phyloP scores from a whole-genome alignment of 2,888 invertebrate species.

The Cheilosia vernalis region DNA sequence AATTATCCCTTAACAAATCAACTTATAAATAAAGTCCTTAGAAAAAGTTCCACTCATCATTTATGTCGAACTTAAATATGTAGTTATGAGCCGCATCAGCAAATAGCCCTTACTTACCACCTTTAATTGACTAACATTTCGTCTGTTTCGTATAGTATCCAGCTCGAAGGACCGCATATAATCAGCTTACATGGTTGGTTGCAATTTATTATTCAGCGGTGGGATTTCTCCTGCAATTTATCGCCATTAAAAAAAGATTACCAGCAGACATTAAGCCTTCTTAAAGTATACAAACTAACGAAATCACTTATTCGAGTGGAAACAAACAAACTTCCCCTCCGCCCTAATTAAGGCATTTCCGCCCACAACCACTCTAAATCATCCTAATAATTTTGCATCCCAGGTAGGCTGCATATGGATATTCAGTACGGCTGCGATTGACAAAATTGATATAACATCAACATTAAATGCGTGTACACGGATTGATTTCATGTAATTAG shows the following conservation, averaged over 20 bases:
- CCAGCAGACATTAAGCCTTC: neutral
- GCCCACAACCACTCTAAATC: slow-evolving; percentile 20
- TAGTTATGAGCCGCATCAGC: too few relatives aligned
- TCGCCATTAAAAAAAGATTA: slow-evolving; percentile 43
- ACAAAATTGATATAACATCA: slow-evolving; percentile 54
- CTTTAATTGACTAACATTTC: too few relatives aligned
- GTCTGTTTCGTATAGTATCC: too few relatives aligned
- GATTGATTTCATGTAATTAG: slow-evolving; percentile 74
- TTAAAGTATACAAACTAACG: neutral
- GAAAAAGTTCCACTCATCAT: too few relatives aligned
- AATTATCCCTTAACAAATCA: too few relatives aligned
- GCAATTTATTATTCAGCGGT: too few relatives aligned
- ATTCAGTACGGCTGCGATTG: neutral
- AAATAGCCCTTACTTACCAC: too few relatives aligned
- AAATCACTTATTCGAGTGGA: slow-evolving; percentile 11
- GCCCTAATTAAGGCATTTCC: neutral
- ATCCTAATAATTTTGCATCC: slow-evolving; percentile 5
- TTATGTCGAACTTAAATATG: too few relatives aligned
- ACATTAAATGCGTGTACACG: slow-evolving; percentile 56
- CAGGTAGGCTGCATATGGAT: neutral
- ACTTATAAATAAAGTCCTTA: too few relatives aligned
- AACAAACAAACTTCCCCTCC: neutral
- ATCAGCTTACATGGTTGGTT: neutral
- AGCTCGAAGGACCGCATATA: neutral
- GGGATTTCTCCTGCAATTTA: neutral